Conservation (phyloP, 2,888 invertebrate species). For the Cybosia mesomella region DNA sequence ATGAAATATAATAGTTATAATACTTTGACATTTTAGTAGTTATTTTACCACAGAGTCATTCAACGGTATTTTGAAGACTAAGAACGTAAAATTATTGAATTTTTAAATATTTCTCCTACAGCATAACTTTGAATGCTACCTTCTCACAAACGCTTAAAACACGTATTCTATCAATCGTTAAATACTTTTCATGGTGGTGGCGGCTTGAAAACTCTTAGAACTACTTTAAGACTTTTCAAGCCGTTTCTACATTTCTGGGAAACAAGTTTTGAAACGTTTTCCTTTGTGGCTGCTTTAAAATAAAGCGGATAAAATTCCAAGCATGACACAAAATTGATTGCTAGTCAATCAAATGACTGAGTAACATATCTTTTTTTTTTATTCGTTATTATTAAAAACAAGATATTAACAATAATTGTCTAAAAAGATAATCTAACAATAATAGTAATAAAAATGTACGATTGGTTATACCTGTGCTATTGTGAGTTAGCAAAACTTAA, state of each 20-base stretch:
- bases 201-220: too few species aligned
- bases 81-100: background rate
- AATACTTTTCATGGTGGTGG: background rate
- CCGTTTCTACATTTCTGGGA: background rate
- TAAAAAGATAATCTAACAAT: too few species aligned
- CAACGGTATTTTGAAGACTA: too few species aligned
- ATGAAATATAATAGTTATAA: background rate
- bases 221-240: background rate
- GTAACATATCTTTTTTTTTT: background rate
- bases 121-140: background rate
- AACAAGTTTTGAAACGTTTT: background rate
- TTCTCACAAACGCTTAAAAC: background rate
- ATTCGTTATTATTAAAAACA: too few species aligned
- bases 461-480: too few species aligned
- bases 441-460: too few species aligned
- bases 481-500: too few species aligned
- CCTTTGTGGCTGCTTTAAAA: background rate
- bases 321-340: background rate
- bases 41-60: background rate
- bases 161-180: background rate
- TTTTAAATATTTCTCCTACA: background rate
- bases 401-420: too few species aligned
- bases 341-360: background rate
- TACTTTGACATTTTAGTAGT: background rate
- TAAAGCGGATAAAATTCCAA: background rate